Base-by-base conservation (phyloP, 1,140 invertebrate genomes). In the Procambarus clarkii region DNA sequence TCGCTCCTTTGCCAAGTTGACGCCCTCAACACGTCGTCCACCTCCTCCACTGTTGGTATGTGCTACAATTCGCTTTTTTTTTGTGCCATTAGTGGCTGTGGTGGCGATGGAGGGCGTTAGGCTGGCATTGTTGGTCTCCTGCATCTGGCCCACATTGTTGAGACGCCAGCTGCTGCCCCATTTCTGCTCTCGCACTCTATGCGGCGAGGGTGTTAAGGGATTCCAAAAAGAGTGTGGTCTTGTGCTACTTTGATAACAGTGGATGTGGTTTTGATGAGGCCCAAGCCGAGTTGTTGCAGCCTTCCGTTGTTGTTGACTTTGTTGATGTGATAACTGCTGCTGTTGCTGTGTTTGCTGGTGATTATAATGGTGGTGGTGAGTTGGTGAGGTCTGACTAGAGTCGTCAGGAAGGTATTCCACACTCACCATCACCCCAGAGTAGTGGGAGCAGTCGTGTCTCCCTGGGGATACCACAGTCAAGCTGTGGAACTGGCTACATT, bases 1-100 rank as follows among this genome's bases (percentile, higher is more conserved):
- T 92, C 96, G 96, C 91, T 96, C 96, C 91, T 96, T 96, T 45
- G 94, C 94, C 34, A 96, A 93, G 76, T 93, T 93, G 4, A 93
- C 91, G 77, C 79, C 78, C 34, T 85, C 88, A 15, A 77, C 94
- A 93, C 18, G 94, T 93, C 92, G 83, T 21, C 76, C 78, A 7
- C 60, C 74, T 5, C 54, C 84, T 18, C 48, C 82, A 24, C 74
- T 77, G 60, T 69, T 79, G 18, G 13, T 44, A 50, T 46, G 48
- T 34, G 34, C 79, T 45, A 86, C 48, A 46, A 85, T 60, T n/a
- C 74, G 76, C 34, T 82, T 82, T 24, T 84, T 87, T 45, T 69
- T 80, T 54, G 83, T 91, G 69, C 86, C 85, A 69, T 91, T 86
- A 18, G 76, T 80, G 82, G 87, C 69, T 13, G 60, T 69, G 71